Base-by-base conservation (phyloP, 2,888 invertebrate species). In the Rhingia rostrata region DNA sequence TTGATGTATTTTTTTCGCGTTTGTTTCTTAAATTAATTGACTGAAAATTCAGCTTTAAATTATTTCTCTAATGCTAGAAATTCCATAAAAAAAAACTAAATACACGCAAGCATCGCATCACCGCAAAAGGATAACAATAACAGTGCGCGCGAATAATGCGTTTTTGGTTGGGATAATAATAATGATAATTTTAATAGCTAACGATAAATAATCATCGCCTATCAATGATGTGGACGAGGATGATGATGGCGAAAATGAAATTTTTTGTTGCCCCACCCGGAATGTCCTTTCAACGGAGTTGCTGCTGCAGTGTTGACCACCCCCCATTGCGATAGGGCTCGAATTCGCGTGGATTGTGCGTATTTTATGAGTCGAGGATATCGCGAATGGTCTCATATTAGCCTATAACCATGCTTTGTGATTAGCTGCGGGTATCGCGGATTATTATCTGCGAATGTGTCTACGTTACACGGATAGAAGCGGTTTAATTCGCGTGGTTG, bases 171-270 rank as follows among this genome's bases (percentile, higher is more conserved):
- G 77, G 53, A 77, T 77, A 69, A 69, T 77, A 77, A 77, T 77
- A 77, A 69, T 77, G 79, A 79, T 79, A 79, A 79, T 79, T 79
- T 72, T 79, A 79, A 79, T 79, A 79, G 79, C 79, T 66, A 78
- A 64, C 79, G 66, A 79, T 79, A 79, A 79, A 79, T 79, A 79
- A 72, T 79, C 79, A 78, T 70, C 70, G 78, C 56, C 72, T 72
- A 72, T 79, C 72, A 72, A 66, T 72, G 64, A 72, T 72, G 79
- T 6, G 47, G 32, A 45, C 54, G 70, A 45, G n/a, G 56, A 53
- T 37, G 67, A 37, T 75, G 74, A 14, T 60, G 39, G 14, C 14
- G 47, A 33, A 33, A 6, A 7, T 22, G 6, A 4, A n/a, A 4
- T 73, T 41, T 60, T 51, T 61, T 56, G 32, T 70, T 60, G 47